These are phyloP conservation scores for Potamarius usumacintae DNA, from an alignment of 2,113 vertebrate species.

Conservation along the genomic window DNA sequence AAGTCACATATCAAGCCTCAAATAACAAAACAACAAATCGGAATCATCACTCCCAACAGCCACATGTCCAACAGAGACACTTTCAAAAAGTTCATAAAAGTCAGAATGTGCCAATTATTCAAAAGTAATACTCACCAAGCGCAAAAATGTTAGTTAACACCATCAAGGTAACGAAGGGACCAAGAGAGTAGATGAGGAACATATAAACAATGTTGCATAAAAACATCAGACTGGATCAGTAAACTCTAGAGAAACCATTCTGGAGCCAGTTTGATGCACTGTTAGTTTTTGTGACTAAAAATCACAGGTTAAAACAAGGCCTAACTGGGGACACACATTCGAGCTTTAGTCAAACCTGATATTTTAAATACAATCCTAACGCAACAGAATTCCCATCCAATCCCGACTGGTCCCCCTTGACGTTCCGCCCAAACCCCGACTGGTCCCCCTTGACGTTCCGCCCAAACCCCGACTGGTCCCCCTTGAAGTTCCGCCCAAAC, in stretches of 20 bases:
- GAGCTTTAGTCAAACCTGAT: not conserved
- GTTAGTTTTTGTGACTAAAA: not conserved
- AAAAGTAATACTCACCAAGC: not conserved
- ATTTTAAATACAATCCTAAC: not conserved
- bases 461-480: too few species aligned
- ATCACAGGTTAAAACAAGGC: not conserved
- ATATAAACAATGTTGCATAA: not conserved
- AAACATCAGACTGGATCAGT: not conserved
- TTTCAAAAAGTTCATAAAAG: not conserved
- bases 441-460: too few species aligned
- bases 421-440: not conserved
- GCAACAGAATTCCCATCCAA: too few species aligned
- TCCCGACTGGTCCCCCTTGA: not conserved
- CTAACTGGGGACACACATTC: not conserved
- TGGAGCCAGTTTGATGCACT: not conserved
- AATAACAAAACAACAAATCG: slow-evolving; percentile 25
- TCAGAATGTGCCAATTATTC: not conserved
- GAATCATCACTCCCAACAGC: slow-evolving; percentile 19
- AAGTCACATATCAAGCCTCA: not conserved
- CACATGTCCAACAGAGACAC: slow-evolving; percentile 27
- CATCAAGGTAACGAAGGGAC: not conserved
- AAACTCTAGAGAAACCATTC: not conserved
- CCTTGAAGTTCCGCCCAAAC: not conserved
- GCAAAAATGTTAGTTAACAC: not conserved
- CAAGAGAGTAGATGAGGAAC: too few species aligned